Conservation (phyloP, 2,888 invertebrate species). For the Nymphalis polychloros region DNA sequence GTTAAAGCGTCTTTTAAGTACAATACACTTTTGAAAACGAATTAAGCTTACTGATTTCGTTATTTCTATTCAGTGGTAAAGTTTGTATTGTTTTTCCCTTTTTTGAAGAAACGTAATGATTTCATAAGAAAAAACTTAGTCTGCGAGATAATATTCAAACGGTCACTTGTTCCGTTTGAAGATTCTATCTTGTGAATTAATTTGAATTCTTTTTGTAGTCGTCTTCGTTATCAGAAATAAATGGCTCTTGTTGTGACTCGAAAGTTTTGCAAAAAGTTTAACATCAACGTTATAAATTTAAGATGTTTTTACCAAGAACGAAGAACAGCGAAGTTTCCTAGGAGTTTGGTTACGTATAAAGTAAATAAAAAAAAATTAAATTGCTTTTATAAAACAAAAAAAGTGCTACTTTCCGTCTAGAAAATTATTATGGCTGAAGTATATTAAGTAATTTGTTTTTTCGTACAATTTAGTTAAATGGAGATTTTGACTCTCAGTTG, state of each 20-base stretch:
- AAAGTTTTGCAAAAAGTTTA: conserved; percentile 35
- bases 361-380: conserved; percentile 18
- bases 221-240: conserved; percentile 53
- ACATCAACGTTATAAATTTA: conserved; percentile 33
- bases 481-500: background rate
- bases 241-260: conserved; percentile 43
- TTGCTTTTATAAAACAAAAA: conserved; percentile 12
- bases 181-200: conserved; percentile 72
- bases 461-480: no score
- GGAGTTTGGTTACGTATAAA: conserved; percentile 19
- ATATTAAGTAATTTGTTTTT: background rate
- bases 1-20: conserved; percentile 37
- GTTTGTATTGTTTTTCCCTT: conserved; percentile 70
- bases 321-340: conserved; percentile 23
- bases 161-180: conserved; percentile 56
- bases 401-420: background rate
- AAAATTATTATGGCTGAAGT: conserved; percentile 7
- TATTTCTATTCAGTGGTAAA: conserved; percentile 74
- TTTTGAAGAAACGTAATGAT: conserved; percentile 50
- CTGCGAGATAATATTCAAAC: conserved; percentile 56
- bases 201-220: conserved; percentile 64
- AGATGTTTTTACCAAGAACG: conserved; percentile 26
- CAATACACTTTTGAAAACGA: conserved; percentile 63
- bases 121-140: conserved; percentile 42
- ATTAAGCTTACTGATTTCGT: conserved; percentile 66